Conservation (phyloP, 2,113 vertebrate genomes). For the Gadus macrocephalus region DNA sequence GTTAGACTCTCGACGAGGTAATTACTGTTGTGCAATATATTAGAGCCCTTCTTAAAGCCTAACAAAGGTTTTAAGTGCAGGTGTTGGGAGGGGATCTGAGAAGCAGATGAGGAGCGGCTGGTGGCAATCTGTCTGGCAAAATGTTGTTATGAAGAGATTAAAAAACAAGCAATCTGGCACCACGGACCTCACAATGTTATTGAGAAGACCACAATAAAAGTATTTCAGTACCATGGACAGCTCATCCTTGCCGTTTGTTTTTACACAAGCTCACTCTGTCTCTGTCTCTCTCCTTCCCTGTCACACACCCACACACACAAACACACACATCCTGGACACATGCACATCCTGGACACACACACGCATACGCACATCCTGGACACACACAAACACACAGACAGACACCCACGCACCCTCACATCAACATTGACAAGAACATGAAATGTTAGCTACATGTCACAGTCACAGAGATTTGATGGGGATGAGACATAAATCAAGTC, state of each 20-base stretch:
- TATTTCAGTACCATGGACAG: conserved; percentile 28
- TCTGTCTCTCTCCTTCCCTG: not conserved
- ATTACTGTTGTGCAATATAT: not conserved
- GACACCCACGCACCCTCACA: too few relatives aligned
- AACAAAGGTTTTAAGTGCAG: conserved; percentile 1
- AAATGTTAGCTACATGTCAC: too few relatives aligned
- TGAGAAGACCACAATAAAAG: too few relatives aligned
- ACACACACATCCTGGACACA: too few relatives aligned
- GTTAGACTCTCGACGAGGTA: not conserved
- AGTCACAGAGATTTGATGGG: too few relatives aligned
- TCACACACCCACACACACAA: not conserved
- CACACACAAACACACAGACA: too few relatives aligned
- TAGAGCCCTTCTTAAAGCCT: not conserved
- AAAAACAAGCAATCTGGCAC: conserved; percentile 36
- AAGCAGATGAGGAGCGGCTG: not conserved
- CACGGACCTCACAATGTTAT: too few relatives aligned
- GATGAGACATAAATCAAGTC: too few relatives aligned
- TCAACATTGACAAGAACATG: too few relatives aligned
- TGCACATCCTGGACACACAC: too few relatives aligned
- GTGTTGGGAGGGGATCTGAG: not conserved
- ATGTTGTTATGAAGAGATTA: not conserved
- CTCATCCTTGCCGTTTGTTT: not conserved
- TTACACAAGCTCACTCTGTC: not conserved
- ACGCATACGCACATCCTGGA: too few relatives aligned
- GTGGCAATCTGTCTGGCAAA: not conserved